Conservation (phyloP, 2,113 vertebrate genomes). For the Synodontis membranacea region DNA sequence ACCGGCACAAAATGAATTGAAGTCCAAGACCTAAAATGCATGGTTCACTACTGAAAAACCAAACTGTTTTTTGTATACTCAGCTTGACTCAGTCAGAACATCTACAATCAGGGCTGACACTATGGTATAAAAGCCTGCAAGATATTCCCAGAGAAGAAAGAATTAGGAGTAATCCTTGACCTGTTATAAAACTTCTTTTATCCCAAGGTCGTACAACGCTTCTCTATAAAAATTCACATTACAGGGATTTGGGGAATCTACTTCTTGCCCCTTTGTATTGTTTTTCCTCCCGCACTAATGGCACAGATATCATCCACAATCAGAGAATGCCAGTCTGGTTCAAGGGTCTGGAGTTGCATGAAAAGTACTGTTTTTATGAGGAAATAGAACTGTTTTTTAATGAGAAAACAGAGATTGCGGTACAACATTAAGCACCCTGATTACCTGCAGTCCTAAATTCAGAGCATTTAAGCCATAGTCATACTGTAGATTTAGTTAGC, state of each 20-base stretch:
- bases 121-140: background rate
- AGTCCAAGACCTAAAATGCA: background rate
- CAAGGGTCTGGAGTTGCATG: conserved; percentile 36
- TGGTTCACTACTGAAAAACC: background rate
- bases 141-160: background rate
- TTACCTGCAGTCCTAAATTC: background rate
- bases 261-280: background rate
- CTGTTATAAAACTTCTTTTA: background rate
- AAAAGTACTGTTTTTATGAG: conserved; percentile 21
- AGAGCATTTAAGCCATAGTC: background rate
- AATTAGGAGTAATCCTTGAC: background rate
- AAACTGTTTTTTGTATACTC: background rate
- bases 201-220: background rate
- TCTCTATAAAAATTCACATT: conserved; percentile 17
- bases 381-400: conserved; percentile 42
- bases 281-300: background rate
- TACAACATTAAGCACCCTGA: background rate
- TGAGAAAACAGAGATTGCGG: conserved; percentile 17
- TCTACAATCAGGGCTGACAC: background rate
- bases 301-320: background rate
- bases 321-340: conserved; percentile 49
- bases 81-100: background rate
- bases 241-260: conserved; percentile 16
- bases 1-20: background rate
- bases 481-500: background rate